Conservation (phyloP, 2,113 vertebrate species). For the Dipodomys stephensi region DNA sequence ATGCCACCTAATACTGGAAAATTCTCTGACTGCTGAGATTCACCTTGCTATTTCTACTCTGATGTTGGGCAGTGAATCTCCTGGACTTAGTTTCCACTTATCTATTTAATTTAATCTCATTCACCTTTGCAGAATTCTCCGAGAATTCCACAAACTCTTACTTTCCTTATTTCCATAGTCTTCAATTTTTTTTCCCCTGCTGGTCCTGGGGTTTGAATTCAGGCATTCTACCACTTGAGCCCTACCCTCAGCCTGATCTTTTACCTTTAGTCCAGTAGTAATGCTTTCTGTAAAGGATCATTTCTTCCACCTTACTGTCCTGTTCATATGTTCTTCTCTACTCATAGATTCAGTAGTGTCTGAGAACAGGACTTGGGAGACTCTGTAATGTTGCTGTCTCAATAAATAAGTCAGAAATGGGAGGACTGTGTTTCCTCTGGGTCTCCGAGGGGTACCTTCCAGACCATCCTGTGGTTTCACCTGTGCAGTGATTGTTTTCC, state of each 20-base stretch:
- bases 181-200: too few species aligned
- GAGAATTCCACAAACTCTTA: not conserved
- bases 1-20: not conserved
- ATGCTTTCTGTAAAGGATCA: not conserved
- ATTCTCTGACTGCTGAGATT: accelerated
- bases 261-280: accelerated
- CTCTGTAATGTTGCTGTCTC: not conserved
- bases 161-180: too few species aligned
- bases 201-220: too few species aligned
- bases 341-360: not conserved
- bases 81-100: not conserved
- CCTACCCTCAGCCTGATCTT: not conserved
- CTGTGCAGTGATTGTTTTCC: not conserved
- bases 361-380: too few species aligned
- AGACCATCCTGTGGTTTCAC: not conserved
- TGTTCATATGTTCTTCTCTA: too few species aligned
- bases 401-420: accelerated
- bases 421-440: not conserved
- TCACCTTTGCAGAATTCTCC: not conserved
- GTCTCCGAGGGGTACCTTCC: not conserved
- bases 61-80: not conserved
- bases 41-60: not conserved
- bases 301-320: too few species aligned
- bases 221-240: too few species aligned
- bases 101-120: not conserved